Conservation (phyloP, 2,888 invertebrate genomes). For the Agriopis marginaria region DNA sequence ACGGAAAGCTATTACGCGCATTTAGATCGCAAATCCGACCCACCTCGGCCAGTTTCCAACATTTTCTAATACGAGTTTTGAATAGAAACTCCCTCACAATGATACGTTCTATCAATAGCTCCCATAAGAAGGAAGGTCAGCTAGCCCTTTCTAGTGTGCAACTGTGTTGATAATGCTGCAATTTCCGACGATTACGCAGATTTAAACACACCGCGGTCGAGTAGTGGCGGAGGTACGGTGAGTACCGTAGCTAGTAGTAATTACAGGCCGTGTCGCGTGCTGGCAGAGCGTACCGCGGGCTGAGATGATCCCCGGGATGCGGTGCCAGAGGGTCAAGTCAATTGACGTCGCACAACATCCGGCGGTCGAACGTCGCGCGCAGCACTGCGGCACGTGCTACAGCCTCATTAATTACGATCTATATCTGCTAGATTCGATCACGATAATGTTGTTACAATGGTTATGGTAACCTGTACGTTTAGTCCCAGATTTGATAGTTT, state of each 20-base stretch:
- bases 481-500: too few relatives aligned
- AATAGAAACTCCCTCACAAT: conserved; percentile 19
- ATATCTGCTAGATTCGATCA: conserved; percentile 8
- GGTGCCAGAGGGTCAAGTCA: conserved; percentile 82
- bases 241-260: conserved; percentile 34
- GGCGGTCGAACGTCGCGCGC: conserved; percentile 58
- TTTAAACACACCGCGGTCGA: conserved; percentile 24
- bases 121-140: conserved; percentile 44
- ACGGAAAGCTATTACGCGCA: conserved; percentile 33
- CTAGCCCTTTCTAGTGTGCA: conserved; percentile 44
- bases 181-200: conserved; percentile 42
- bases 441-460: not conserved
- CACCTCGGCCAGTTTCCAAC: conserved; percentile 16
- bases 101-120: conserved; percentile 30
- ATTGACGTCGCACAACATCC: conserved; percentile 81
- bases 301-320: conserved; percentile 69
- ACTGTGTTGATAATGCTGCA: conserved; percentile 42
- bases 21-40: conserved; percentile 25
- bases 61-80: conserved; percentile 11
- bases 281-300: conserved; percentile 54
- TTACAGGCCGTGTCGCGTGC: conserved; percentile 57
- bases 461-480: too few relatives aligned
- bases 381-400: conserved; percentile 63
- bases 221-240: conserved; percentile 16
- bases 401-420: conserved; percentile 52